Percentiles rank a stretch among this genome's conserved stretches.
Evolutionary conservation across 2,113 vertebrate species (phyloP).

Genomic region (Pardalotus punctatus): DNA sequence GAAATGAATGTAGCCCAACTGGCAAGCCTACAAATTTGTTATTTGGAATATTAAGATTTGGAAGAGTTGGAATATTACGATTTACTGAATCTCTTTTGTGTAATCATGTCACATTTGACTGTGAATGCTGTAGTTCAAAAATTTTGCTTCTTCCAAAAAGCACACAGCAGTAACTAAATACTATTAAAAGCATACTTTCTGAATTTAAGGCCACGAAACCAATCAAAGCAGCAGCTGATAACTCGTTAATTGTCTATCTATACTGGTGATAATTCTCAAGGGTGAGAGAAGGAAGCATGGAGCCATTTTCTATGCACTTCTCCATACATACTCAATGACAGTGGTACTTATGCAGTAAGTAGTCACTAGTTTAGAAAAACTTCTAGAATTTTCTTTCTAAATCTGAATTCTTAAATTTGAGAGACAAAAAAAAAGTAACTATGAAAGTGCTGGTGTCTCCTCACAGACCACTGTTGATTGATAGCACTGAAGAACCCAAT

Average conservation of each 20-base stretch:
- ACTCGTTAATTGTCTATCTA: not conserved
- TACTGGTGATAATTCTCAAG: not conserved
- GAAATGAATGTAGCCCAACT: not conserved
- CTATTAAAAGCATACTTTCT: not conserved
- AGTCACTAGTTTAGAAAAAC: not conserved
- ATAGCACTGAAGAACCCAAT: not conserved
- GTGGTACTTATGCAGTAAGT: not conserved
- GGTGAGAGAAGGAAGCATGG: not conserved
- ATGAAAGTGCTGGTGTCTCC: not conserved
- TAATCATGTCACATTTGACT: not conserved
- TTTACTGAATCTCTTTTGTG: not conserved
- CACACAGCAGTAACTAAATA: not conserved
- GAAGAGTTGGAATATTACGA: not conserved
- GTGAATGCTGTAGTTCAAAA: not conserved
- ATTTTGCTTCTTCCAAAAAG: not conserved
- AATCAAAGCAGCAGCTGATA: not conserved
- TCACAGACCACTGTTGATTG: not conserved
- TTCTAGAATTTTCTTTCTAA: not conserved
- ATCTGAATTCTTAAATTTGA: not conserved
- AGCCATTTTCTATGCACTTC: not conserved
- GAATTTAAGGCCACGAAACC: not conserved
- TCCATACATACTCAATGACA: not conserved
- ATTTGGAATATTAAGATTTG: not conserved
- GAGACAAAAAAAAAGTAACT: not conserved
- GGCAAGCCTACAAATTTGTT: not conserved